Base-by-base conservation (phyloP, 2,888 invertebrate species). In the Heliconius aoede region DNA sequence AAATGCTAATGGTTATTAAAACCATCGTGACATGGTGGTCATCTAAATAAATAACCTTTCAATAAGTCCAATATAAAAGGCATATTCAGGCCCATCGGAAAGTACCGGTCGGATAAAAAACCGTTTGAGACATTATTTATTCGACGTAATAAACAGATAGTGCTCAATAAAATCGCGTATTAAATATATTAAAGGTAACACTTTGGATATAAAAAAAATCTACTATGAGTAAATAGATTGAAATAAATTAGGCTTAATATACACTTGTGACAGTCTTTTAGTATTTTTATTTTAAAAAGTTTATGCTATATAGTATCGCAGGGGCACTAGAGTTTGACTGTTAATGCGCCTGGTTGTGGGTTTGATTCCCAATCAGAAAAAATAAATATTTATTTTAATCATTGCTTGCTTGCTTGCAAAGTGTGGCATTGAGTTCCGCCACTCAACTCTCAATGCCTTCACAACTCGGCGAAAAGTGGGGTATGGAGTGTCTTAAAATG, bases 121-220 rank as follows among this genome's bases (percentile, higher is more conserved):
- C 69, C 28, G 46, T 32, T 60, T 68, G 40, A 62, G 68, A 58
- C 68, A 76, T 72, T 71, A 75, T 76, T 87, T 86, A 90, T 91
- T 89, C 90, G 90, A 85, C 88, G 84, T 87, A 85, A 81, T 88
- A 89, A 89, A 87, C 86, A 85, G 90, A 91, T 91, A 90, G 88
- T 86, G 78, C 81, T 79, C 85, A 86, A 88, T 91, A 89, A 91
- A 90, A 81, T 82, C 82, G 85, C 84, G 85, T 86, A 90, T 90
- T 90, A 89, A 89, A 86, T 87, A 86, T 84, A 85, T 84, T 86
- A 85, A 87, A 83, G 82, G 79, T 80, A 82, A 86, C 86, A 86
- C 84, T 84, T 84, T 82, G 72, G 69, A 28, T 51, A 72, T 65
- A 75, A 64, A 64, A 75, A 76, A 76, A 61, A 51, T 40, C 71